Evolutionary conservation across 2,797 vertebrate species (phyloP), one percentile per base, ranked within the genome.

Genomic region (Lacerta viridis): DNA sequence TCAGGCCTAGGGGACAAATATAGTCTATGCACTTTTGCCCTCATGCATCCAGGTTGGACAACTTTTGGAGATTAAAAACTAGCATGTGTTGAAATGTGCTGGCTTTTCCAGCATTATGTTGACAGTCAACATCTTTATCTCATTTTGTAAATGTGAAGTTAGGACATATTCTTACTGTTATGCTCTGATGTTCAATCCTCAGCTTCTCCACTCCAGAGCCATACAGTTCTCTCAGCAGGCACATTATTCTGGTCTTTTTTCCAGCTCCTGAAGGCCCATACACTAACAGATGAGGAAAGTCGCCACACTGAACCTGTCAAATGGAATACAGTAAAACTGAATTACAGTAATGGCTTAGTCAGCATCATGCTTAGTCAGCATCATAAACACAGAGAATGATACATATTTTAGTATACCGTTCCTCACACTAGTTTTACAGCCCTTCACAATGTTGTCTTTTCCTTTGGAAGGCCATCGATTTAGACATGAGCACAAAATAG

Each of bases 231-330:
- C 98, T 96, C 87, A 99, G 95, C 84, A 99, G 94, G 95, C 99
- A 99, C 99, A 99, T 99, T 92, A 99, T 99, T 93, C 99, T 98
- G 1, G 99, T 99, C 97, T 99, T 99, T 96, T 99, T 99, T 50
- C 99, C 99, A 8, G 98, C 98, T 13, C 99, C 99, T 2, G 99
- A 99, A 0, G 99, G 99, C 7, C 99, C 99, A 89, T 99, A 99
- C 11, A 99, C 98, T 96, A 99, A 91, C 11, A 99, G 91, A 93
- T 99, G 99, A 36, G 99, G 99, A 88, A 99, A 99, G 92, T 99
- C 99, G 0, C 99, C 99, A 95, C 98, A 97, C 0, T 99, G 99
- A 72, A 99, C 99, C 99, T 99, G 93, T 36, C 29, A 90, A 59
- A 91, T 43, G 91, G 85, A 55, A 80, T 10, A 69, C 13, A 76